Evolutionary conservation across 2,797 vertebrate genomes (phyloP).

Genomic region (Phalloptychus januarius): DNA sequence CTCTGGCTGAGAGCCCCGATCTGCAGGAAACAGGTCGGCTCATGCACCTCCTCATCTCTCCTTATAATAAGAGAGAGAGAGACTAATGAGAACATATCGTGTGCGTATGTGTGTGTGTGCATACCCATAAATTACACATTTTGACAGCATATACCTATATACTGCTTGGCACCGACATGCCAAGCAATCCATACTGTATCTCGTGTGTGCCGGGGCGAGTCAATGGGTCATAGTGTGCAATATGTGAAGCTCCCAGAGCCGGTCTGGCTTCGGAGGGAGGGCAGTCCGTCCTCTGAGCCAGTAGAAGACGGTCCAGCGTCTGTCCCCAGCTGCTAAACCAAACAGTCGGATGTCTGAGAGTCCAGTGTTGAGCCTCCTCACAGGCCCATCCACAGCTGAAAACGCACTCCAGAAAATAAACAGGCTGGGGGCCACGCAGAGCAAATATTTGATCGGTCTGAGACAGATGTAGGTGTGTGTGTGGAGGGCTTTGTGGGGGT

Average conservation of each 20-base stretch:
- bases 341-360: constrained; percentile 74
- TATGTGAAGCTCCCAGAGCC: constrained; percentile 53
- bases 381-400: constrained; percentile 57
- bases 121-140: too few relatives aligned
- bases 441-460: constrained; percentile 79
- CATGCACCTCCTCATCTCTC: constrained; percentile 66
- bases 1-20: constrained; percentile 69
- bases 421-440: constrained; percentile 61
- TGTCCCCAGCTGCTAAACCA: constrained; percentile 69
- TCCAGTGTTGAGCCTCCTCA: constrained; percentile 63
- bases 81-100: constrained; percentile 62
- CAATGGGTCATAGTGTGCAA: constrained; percentile 75
- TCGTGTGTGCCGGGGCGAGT: constrained; percentile 61
- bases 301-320: constrained; percentile 46
- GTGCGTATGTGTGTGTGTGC: too few relatives aligned
- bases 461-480: constrained; percentile 26
- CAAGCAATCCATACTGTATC: constrained; percentile 78
- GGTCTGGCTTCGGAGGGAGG: constrained; percentile 56
- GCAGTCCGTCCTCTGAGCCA: constrained; percentile 58
- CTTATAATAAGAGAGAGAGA: constrained; percentile 61
- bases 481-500: too few relatives aligned
- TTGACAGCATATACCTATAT: too few relatives aligned
- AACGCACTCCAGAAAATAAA: constrained; percentile 78
- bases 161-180: constrained; percentile 40
- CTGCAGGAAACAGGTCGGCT: constrained; percentile 60